phyloP scores from a whole-genome alignment of 1,140 invertebrate genomes.

The Sitobion miscanthi region DNA sequence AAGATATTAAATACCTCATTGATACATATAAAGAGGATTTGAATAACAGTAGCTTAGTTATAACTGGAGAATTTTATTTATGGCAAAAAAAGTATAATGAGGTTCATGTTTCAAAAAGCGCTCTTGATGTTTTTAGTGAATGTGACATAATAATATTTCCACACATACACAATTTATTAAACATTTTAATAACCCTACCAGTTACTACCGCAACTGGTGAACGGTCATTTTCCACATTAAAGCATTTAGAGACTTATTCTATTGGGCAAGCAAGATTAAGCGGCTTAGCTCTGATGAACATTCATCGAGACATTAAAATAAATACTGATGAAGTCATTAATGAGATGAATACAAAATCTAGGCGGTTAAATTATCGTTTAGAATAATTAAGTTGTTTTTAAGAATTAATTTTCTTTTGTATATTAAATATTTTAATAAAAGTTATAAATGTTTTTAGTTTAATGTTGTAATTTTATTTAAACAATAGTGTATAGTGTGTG shows the following conservation, averaged over 20 bases:
- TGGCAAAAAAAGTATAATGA: too few species aligned
- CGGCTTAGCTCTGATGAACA: not conserved
- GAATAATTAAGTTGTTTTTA: not conserved
- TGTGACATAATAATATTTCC: too few species aligned
- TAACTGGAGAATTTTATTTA: too few species aligned
- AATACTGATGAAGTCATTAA: not conserved
- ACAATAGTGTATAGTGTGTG: too few species aligned
- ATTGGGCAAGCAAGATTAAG: not conserved
- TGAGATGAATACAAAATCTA: not conserved
- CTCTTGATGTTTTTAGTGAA: too few species aligned
- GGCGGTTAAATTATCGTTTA: not conserved
- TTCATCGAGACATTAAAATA: not conserved
- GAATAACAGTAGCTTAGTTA: too few species aligned
- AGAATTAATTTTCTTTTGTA: not conserved
- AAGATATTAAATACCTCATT: not conserved
- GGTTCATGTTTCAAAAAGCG: too few species aligned
- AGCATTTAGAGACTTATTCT: not conserved
- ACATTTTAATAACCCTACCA: not conserved
- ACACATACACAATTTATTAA: not conserved
- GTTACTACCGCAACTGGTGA: not conserved
- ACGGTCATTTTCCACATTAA: conserved; percentile 9
- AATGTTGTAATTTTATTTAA: too few species aligned
- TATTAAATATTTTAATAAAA: too few species aligned
- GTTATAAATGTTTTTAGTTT: too few species aligned
- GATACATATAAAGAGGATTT: too few species aligned